Percentiles rank a stretch among this genome's conserved stretches.
Evolutionary conservation across 2,888 invertebrate genomes (phyloP).

Genomic region (Frankliniella intonsa): DNA sequence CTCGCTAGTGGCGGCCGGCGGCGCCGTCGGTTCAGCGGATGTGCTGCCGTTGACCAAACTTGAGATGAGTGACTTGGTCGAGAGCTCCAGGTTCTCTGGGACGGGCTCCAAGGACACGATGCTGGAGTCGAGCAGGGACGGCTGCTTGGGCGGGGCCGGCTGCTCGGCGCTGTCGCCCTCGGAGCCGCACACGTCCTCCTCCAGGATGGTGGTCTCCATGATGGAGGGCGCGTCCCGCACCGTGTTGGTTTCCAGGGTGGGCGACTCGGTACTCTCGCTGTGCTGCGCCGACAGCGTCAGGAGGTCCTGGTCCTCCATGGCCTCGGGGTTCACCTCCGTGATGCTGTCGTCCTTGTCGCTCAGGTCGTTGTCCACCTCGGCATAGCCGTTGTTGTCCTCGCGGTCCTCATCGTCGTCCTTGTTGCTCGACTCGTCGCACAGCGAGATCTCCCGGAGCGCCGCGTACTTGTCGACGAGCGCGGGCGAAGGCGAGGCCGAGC

Average conservation of each 20-base stretch:
- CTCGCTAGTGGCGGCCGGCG: neutral
- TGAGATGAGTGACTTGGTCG: neutral
- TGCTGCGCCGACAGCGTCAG: constrained; percentile 40
- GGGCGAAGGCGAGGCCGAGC: constrained; percentile 20
- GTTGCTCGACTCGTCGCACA: constrained; percentile 41
- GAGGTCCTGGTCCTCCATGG: constrained; percentile 38
- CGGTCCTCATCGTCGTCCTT: constrained; percentile 30
- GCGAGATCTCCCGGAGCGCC: constrained; percentile 63
- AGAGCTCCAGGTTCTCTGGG: constrained; percentile 1
- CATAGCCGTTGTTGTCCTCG: constrained; percentile 29
- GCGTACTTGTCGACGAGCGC: constrained; percentile 64
- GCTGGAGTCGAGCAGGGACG: neutral
- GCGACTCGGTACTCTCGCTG: constrained; percentile 41
- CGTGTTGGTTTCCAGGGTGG: constrained; percentile 34
- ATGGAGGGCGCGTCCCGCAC: constrained; percentile 39
- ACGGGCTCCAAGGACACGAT: neutral
- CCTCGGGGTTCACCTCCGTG: constrained; percentile 18
- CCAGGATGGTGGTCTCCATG: constrained; percentile 41
- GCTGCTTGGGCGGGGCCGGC: neutral
- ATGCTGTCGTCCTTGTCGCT: constrained; percentile 31
- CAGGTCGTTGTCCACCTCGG: constrained; percentile 30
- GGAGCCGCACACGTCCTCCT: constrained; percentile 41
- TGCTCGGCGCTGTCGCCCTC: constrained; percentile 38
- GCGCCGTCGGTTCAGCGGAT: neutral
- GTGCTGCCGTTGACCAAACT: neutral